phyloP scores from a whole-genome alignment of 2,888 invertebrate species.

The Netelia melanura region DNA sequence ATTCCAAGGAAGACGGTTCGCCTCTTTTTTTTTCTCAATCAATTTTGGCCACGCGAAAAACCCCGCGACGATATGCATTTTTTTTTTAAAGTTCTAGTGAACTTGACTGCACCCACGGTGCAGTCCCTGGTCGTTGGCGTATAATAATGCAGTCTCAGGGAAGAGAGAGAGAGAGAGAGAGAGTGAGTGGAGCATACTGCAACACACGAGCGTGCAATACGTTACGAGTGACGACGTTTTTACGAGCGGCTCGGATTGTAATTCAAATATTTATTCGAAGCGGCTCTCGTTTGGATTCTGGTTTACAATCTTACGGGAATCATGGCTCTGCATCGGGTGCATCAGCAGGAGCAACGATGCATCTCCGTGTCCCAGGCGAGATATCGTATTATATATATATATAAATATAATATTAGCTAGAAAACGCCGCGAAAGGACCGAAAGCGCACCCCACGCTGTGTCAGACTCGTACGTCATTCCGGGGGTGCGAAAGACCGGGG shows the following conservation, averaged over 20 bases:
- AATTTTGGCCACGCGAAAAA: slow-evolving; percentile 10
- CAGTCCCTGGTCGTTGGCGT: slow-evolving; percentile 44
- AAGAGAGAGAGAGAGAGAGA: background rate
- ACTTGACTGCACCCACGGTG: slow-evolving; percentile 21
- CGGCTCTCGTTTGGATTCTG: slow-evolving; percentile 74
- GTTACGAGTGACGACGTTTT: slow-evolving; percentile 83
- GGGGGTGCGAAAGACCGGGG: slow-evolving; percentile 77
- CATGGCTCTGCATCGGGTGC: slow-evolving; percentile 60
- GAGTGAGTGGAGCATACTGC: background rate
- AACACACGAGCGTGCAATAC: slow-evolving; percentile 72
- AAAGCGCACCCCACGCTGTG: slow-evolving; percentile 77
- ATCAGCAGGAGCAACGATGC: slow-evolving; percentile 49
- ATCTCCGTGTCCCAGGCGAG: slow-evolving; percentile 18
- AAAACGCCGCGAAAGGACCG: slow-evolving; percentile 62
- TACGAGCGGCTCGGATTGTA: slow-evolving; percentile 81
- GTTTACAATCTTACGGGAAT: slow-evolving; percentile 75
- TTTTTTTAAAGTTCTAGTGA: slow-evolving; percentile 15
- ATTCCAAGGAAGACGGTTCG: background rate
- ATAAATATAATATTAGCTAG: slow-evolving; percentile 17
- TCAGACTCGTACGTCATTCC: slow-evolving; percentile 82
- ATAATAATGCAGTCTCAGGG: slow-evolving; percentile 34
- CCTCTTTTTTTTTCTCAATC: background rate
- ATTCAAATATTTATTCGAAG: slow-evolving; percentile 81
- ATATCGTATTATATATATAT: background rate
- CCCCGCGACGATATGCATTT: background rate